Evolutionary conservation across 2,113 vertebrate genomes (phyloP).

Genomic region (Dasyprocta punctata): DNA sequence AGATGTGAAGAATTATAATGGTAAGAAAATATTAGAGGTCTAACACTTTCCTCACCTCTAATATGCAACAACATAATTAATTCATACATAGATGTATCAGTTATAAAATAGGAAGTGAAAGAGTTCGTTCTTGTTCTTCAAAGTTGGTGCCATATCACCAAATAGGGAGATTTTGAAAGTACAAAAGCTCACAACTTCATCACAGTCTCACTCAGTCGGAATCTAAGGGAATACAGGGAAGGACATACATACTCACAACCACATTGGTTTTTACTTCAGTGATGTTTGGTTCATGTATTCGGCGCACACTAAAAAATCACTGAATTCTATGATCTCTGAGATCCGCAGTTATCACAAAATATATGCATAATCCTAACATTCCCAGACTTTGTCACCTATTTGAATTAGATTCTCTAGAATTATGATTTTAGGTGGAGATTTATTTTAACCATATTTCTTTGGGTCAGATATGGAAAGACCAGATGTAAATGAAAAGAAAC

Average conservation of each 20-base stretch:
- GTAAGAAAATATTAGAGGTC: not conserved
- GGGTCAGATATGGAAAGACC: not conserved
- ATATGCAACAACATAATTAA: not conserved
- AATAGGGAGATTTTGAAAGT: not conserved
- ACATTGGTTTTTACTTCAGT: not conserved
- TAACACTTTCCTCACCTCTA: not conserved
- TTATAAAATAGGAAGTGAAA: not conserved
- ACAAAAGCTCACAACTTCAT: not conserved
- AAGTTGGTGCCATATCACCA: not conserved
- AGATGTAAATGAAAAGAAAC: not conserved
- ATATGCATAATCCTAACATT: not conserved
- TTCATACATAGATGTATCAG: not conserved
- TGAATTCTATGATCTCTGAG: not conserved
- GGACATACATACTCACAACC: not conserved
- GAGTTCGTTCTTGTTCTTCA: not conserved
- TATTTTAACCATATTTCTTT: not conserved
- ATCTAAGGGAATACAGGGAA: not conserved
- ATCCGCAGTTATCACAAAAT: not conserved
- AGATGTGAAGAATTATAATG: not conserved
- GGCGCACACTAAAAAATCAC: not conserved
- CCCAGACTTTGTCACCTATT: not conserved
- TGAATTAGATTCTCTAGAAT: not conserved
- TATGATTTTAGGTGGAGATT: not conserved
- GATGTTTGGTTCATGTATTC: not conserved
- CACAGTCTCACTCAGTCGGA: not conserved